Evolutionary conservation across 2,888 invertebrate genomes (phyloP), one percentile per base, ranked within the genome.

Genomic region (Stictocephala bisonia): DNA sequence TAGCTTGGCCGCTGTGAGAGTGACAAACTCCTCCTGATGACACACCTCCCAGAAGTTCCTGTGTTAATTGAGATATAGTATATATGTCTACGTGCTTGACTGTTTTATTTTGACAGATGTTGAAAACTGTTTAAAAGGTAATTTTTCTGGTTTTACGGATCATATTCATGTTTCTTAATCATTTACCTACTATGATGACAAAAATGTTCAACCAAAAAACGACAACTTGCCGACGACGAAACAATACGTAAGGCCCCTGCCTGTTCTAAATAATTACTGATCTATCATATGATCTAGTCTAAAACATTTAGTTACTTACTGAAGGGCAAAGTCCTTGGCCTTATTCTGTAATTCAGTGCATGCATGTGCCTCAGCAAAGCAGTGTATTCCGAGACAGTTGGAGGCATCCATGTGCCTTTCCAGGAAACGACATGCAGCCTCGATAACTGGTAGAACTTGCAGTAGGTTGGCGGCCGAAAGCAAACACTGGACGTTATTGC

Each of bases 371-470:
- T 86, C 85, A 22, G 86, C 85, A 79, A 87, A 85, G 75, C 85
- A 85, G 80, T 86, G 86, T 58, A 86, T 85, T 3, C 86, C 86
- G 22, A 87, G 79, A 78, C 86, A 86, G 79, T 87, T 87, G 9
- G 81, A 80, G 20, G 83, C 82, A 77, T 85, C 85, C 84, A 86
- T 85, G 78, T 85, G 84, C 50, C 81, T 79, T 73, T 84, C 83
- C 71, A 85, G 79, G 75, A 84, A 85, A 24, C 79, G 79, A 75
- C 85, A 85, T 71, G 85, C 85, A 4, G 85, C 85, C 73, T 85
- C 84, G 51, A 83, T 79, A 2, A 85, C 83, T 11, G 84, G 82
- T 24, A 84, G 76, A 9, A 85, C 81, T 71, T 78, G 78, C 3
- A 85, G 80, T 2, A 85, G 79, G 77, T 85, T 85, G 11, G 85